Base-by-base conservation (phyloP, 2,888 invertebrate genomes). In the Folsomia candida region DNA sequence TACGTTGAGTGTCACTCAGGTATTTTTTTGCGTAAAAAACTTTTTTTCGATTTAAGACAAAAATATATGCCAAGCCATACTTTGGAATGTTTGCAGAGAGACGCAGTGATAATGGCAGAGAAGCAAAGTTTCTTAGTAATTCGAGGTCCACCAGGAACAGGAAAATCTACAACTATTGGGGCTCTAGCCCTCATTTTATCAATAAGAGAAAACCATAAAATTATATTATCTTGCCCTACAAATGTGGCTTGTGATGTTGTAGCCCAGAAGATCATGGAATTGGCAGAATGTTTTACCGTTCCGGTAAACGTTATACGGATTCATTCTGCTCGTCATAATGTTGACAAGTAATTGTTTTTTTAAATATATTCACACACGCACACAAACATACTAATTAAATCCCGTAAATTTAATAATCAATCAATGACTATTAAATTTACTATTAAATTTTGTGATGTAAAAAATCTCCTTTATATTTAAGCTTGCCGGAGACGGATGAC, bases 161-260 rank as follows among this genome's bases (percentile, higher is more conserved):
- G 47, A 47, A 47, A 47, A 57, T 11, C 57, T n/a, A 57, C 57
- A 6, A 57, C 57, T n/a, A 22, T 57, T n/a, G 11, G 18, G 57
- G 57, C 57, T 9, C 47, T 47, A 11, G 47, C 47, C 9, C 18
- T 9, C 47, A 47, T 47, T 47, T 47, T 47, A 18, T 9, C 9
- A 47, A 18, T 11, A 47, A 47, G 47, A 18, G 9, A 47, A 47
- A 47, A 47, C 47, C 9, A 47, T 9, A 47, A 47, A 47, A 18
- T 47, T 18, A 9, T n/a, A 11, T 18, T 11, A 11, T 47, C 47
- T 47, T 47, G 47, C 47, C 57, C 57, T 6, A 57, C 57, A 57
- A 57, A 57, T 20, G 57, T 57, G 57, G 57, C 57, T 11, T 57
- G 57, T 20, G 57, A 57, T n/a, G 57, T 57, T 6, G 57, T 57